A percentile compares a stretch with the other conserved stretches of the same genome.
phyloP scores from a whole-genome alignment of 2,113 vertebrate species.

The Charadrius vociferus region DNA sequence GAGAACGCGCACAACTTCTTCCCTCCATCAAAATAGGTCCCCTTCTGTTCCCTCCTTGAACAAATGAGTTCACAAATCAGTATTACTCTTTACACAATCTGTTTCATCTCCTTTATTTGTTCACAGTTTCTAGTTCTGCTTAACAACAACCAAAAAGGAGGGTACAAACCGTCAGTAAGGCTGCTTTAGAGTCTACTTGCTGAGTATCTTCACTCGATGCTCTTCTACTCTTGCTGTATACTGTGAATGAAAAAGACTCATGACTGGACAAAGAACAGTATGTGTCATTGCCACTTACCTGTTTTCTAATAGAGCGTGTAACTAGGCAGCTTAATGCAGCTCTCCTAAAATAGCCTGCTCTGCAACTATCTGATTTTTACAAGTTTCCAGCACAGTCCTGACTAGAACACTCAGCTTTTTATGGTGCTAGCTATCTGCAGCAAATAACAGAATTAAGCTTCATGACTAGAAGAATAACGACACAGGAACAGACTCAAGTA shows the following conservation, averaged over 20 bases:
- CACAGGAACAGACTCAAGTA: background rate
- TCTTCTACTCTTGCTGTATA: constrained; percentile 76
- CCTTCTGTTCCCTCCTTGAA: background rate
- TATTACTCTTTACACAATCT: background rate
- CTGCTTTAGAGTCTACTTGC: constrained; percentile 84
- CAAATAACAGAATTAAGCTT: background rate
- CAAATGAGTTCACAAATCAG: background rate
- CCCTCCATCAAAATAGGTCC: background rate
- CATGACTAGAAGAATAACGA: background rate
- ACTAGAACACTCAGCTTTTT: background rate
- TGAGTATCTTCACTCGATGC: constrained; percentile 82
- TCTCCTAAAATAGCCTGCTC: background rate
- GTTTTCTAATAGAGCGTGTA: background rate
- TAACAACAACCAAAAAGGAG: background rate
- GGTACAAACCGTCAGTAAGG: constrained; percentile 82
- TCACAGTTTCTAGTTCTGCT: background rate
- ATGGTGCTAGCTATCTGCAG: background rate
- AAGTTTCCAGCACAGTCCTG: background rate
- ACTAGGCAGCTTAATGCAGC: accelerated
- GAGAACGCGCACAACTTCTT: background rate
- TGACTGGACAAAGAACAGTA: background rate
- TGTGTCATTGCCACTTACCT: background rate
- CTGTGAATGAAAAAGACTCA: constrained; percentile 58
- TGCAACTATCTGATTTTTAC: background rate
- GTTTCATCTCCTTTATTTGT: background rate